Percentiles rank a stretch among this genome's conserved stretches.
These are phyloP conservation scores for Anastrepha ludens DNA, from an alignment of 1,140 invertebrate genomes.

Conservation along the genomic window DNA sequence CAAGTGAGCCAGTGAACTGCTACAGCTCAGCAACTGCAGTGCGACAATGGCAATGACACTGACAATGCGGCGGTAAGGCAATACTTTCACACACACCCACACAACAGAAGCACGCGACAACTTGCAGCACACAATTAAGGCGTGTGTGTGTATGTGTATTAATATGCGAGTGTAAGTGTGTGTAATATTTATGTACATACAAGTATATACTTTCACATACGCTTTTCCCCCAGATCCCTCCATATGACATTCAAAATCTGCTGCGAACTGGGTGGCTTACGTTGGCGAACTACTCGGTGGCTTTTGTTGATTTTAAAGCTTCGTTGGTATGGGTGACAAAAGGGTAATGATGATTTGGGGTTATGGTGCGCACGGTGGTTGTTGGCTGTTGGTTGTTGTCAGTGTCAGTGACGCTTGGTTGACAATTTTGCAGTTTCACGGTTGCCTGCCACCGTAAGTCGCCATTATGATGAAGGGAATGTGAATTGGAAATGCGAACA, in stretches of 20 bases:
- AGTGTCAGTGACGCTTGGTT: slow-evolving; percentile 20
- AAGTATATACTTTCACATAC: background rate
- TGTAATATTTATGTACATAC: background rate
- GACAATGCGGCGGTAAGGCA: slow-evolving; percentile 12
- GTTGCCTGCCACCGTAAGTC: background rate
- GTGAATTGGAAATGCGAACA: background rate
- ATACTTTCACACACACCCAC: background rate
- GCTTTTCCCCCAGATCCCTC: background rate
- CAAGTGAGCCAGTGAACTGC: slow-evolving; percentile 42
- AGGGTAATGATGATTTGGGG: background rate
- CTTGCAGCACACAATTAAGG: background rate
- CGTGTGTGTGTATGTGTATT: background rate
- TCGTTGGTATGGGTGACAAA: background rate
- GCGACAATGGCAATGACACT: slow-evolving; percentile 47
- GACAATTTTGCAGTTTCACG: slow-evolving; percentile 43
- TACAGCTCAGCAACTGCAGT: background rate
- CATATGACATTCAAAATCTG: background rate
- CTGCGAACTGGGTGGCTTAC: background rate
- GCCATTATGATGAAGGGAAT: background rate
- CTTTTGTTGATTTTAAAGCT: slow-evolving; percentile 7
- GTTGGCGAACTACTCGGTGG: background rate
- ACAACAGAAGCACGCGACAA: slow-evolving; percentile 23
- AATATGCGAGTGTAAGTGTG: background rate
- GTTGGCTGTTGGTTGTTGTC: slow-evolving; percentile 20
- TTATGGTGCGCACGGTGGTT: background rate